Conservation (phyloP, 2,888 invertebrate genomes). For the Acanthosepion pharaonis region DNA sequence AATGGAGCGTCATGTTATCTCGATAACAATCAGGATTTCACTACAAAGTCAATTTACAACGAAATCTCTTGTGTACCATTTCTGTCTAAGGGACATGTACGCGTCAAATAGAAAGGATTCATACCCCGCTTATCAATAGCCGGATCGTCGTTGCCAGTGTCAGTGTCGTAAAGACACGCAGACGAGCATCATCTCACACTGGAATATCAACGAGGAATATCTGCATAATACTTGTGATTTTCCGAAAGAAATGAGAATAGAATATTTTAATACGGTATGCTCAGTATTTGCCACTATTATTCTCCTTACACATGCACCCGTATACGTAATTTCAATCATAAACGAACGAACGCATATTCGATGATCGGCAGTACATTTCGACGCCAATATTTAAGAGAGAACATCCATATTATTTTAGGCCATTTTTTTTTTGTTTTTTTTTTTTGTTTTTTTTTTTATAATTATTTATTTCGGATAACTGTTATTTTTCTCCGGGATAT, state of each 20-base stretch:
- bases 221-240: background rate
- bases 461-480: no score
- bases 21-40: background rate
- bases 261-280: background rate
- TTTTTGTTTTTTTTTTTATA: no score
- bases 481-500: no score
- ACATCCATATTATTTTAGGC: no score
- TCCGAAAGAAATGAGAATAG: background rate
- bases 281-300: background rate
- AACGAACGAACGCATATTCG: no score
- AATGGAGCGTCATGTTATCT: slow-evolving; percentile 7
- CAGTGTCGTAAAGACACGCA: background rate
- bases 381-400: no score
- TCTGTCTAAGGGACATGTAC: slow-evolving; percentile 1
- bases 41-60: slow-evolving; percentile 20
- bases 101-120: slow-evolving; percentile 33
- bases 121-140: background rate
- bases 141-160: background rate
- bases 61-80: slow-evolving; percentile 9
- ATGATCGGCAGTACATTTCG: no score
- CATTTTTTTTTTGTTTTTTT: no score
- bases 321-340: no score
- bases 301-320: no score
- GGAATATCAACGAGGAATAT: background rate
- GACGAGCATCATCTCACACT: background rate